A percentile compares a stretch with the other conserved stretches of the same genome.
Evolutionary conservation across 2,113 vertebrate genomes (phyloP).

Genomic region (Leptocoma aspasia): DNA sequence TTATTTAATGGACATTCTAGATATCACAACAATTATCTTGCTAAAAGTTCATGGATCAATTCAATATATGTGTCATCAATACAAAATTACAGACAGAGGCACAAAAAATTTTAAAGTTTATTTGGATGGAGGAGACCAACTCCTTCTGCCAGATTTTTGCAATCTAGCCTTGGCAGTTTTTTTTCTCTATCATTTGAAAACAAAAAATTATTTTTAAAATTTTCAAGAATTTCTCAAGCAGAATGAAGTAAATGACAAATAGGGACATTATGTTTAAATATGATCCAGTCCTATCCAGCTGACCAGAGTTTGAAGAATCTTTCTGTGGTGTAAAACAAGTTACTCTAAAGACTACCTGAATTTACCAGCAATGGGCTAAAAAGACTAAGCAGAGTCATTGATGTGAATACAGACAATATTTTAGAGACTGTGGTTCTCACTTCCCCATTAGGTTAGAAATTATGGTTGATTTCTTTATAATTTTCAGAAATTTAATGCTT

Average conservation of each 20-base stretch:
- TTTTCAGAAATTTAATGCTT: neutral
- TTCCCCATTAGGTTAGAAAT: neutral
- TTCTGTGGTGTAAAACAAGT: neutral
- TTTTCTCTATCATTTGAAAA: neutral
- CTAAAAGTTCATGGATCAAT: neutral
- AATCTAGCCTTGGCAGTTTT: neutral
- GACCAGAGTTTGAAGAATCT: neutral
- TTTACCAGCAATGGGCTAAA: neutral
- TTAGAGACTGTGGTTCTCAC: neutral
- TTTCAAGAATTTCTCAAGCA: neutral
- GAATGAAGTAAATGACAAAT: neutral
- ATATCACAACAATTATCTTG: neutral
- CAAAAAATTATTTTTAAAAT: neutral
- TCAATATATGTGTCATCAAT: neutral
- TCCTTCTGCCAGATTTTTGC: neutral
- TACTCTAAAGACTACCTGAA: neutral
- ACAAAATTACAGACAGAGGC: neutral
- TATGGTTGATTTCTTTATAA: neutral
- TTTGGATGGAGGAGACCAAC: neutral
- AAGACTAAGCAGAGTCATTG: neutral
- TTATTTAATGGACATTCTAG: neutral
- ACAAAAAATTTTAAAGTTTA: neutral
- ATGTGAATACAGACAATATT: neutral
- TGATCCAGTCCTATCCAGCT: neutral
- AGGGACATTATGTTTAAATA: neutral